These are phyloP conservation scores for Drosophila meridionalis DNA, from an alignment of 2,888 invertebrate species.

Conservation along the genomic window DNA sequence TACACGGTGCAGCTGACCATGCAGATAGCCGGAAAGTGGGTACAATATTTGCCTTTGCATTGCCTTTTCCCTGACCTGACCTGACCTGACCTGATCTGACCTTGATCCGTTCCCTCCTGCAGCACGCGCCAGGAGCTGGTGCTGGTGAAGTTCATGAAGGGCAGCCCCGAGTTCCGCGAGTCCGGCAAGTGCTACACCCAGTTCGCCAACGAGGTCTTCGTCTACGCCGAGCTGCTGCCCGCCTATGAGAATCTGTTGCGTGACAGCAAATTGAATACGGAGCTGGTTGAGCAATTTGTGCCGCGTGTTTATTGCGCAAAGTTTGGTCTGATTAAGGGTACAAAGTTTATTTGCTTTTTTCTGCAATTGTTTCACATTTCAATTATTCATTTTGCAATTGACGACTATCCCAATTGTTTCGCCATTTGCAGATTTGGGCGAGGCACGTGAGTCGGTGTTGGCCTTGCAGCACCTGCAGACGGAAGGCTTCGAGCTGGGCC, in stretches of 20 bases:
- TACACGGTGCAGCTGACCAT: slow-evolving; percentile 73
- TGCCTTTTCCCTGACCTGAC: too few relatives aligned
- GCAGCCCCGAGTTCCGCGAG: slow-evolving; percentile 77
- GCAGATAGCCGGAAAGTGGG: slow-evolving; percentile 52
- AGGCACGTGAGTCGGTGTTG: slow-evolving; percentile 73
- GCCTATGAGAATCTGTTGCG: slow-evolving; percentile 75
- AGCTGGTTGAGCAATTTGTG: slow-evolving; percentile 68
- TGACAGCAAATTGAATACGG: slow-evolving; percentile 50
- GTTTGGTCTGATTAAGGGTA: slow-evolving; percentile 80
- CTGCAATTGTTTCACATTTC: neutral
- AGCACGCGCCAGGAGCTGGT: slow-evolving; percentile 59
- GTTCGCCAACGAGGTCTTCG: slow-evolving; percentile 83
- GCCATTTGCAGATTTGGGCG: slow-evolving; percentile 61
- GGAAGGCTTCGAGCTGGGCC: slow-evolving; percentile 80
- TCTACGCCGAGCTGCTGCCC: slow-evolving; percentile 80
- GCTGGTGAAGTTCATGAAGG: slow-evolving; percentile 84
- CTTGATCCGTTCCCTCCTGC: neutral
- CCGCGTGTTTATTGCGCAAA: slow-evolving; percentile 75
- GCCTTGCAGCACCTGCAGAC: slow-evolving; percentile 81
- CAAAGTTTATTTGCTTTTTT: slow-evolving; percentile 6
- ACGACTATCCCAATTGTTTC: neutral
- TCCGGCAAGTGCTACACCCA: slow-evolving; percentile 80
- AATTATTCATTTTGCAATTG: neutral
- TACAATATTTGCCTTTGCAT: neutral
- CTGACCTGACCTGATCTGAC: too few relatives aligned